Evolutionary conservation across 2,888 invertebrate genomes (phyloP).

Genomic region (Thymelicus lineola): DNA sequence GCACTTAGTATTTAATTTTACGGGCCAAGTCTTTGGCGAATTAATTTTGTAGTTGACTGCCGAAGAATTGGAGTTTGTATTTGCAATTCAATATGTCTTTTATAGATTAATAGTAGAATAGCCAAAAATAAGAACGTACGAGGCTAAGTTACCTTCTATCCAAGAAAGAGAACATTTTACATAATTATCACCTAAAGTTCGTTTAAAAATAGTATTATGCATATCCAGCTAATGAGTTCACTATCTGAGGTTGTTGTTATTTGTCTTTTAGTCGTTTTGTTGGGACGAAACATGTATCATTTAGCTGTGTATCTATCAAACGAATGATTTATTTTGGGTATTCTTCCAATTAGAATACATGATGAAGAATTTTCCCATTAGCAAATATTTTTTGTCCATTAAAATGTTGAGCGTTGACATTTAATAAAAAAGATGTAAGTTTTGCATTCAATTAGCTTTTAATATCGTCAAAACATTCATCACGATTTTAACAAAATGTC

Average conservation of each 20-base stretch:
- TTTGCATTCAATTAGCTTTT: constrained; percentile 1
- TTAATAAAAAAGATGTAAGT: constrained; percentile 7
- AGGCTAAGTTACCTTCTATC: too few relatives aligned
- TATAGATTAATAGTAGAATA: too few relatives aligned
- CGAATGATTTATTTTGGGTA: constrained; percentile 14
- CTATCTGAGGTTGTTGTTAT: not conserved
- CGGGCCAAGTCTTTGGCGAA: too few relatives aligned
- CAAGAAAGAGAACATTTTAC: too few relatives aligned
- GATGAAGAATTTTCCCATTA: not conserved
- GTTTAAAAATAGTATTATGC: too few relatives aligned
- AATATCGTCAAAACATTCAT: not conserved
- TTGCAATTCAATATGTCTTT: too few relatives aligned
- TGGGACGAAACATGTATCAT: constrained; percentile 1
- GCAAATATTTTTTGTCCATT: constrained; percentile 10
- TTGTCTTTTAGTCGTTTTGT: not conserved
- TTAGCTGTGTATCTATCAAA: not conserved
- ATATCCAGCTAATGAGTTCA: not conserved
- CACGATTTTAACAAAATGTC: constrained; percentile 2
- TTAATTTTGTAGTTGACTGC: too few relatives aligned
- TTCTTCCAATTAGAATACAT: constrained; percentile 13
- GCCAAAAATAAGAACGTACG: too few relatives aligned
- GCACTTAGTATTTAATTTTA: too few relatives aligned
- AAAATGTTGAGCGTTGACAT: constrained; percentile 14
- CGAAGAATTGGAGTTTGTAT: too few relatives aligned
- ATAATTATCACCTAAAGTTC: too few relatives aligned